Evolutionary conservation across 2,113 vertebrate genomes (phyloP).

Genomic region (Garra rufa): DNA sequence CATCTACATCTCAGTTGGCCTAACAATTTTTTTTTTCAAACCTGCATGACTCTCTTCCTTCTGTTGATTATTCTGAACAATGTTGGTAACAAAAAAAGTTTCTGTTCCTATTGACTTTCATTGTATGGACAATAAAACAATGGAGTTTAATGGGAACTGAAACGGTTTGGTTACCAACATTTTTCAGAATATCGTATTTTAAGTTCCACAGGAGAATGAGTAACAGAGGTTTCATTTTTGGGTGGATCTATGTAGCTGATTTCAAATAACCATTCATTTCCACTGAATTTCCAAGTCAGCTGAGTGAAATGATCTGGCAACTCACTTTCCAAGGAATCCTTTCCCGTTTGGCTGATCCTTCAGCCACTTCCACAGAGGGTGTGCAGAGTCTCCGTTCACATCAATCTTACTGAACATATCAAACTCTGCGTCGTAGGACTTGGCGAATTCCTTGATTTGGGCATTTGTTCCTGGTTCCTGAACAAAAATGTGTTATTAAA

Average conservation of each 20-base stretch:
- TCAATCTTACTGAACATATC: slow-evolving; percentile 93
- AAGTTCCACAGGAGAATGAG: background rate
- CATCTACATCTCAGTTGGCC: too few species aligned
- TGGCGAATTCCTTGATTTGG: slow-evolving; percentile 87
- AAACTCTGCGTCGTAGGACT: slow-evolving; percentile 83
- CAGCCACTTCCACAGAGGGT: slow-evolving; percentile 97
- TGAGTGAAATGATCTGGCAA: slow-evolving; percentile 54
- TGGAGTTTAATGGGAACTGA: background rate
- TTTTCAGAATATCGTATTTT: background rate
- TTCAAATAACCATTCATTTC: background rate
- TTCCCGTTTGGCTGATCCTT: slow-evolving; percentile 89
- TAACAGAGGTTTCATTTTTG: background rate
- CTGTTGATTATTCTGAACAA: background rate
- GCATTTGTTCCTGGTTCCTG: slow-evolving; percentile 88
- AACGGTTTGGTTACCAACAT: background rate
- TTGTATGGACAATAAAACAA: background rate
- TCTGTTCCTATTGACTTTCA: background rate
- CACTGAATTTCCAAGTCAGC: background rate
- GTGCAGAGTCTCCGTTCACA: slow-evolving; percentile 87
- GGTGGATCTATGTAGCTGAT: background rate
- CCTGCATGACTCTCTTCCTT: background rate
- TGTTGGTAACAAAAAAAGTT: background rate
- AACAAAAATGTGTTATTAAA: background rate
- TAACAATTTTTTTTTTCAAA: background rate
- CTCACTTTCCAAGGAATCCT: slow-evolving; percentile 92